Conservation (phyloP, 2,113 vertebrate genomes). For the Colaptes auratus region DNA sequence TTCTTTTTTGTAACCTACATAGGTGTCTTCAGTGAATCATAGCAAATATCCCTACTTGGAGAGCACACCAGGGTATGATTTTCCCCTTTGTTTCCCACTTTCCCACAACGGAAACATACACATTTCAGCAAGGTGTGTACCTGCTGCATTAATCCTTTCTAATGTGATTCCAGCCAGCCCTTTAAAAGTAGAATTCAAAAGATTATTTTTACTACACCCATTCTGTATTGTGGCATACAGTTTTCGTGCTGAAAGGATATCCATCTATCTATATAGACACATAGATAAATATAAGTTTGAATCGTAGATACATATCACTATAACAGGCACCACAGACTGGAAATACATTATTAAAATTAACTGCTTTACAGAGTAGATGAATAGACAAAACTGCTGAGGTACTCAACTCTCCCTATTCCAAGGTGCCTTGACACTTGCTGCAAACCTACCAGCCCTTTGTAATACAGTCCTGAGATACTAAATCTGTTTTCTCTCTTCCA, state of each 20-base stretch:
- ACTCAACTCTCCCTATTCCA: not conserved
- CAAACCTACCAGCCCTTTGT: slow-evolving; percentile 11
- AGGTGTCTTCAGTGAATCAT: slow-evolving; percentile 19
- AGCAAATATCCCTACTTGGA: not conserved
- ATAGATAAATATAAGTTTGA: not conserved
- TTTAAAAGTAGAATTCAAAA: not conserved
- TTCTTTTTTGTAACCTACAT: slow-evolving; percentile 19
- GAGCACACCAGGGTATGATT: not conserved
- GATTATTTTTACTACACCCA: not conserved
- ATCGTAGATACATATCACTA: slow-evolving; percentile 8
- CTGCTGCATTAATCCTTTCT: not conserved
- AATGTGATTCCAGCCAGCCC: not conserved
- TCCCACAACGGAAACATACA: not conserved
- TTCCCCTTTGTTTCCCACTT: slow-evolving; percentile 21
- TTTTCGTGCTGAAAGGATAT: slow-evolving; percentile 18
- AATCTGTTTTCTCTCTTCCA: not conserved
- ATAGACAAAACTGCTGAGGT: slow-evolving; percentile 11
- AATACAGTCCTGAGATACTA: not conserved
- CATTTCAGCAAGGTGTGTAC: not conserved
- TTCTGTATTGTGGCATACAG: not conserved
- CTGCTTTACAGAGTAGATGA: not conserved
- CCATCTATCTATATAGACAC: not conserved
- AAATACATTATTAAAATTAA: slow-evolving; percentile 29
- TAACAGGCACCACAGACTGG: not conserved
- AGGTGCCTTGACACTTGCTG: not conserved